Conservation (phyloP, 1,140 invertebrate genomes). For the Macrobrachium rosenbergii region DNA sequence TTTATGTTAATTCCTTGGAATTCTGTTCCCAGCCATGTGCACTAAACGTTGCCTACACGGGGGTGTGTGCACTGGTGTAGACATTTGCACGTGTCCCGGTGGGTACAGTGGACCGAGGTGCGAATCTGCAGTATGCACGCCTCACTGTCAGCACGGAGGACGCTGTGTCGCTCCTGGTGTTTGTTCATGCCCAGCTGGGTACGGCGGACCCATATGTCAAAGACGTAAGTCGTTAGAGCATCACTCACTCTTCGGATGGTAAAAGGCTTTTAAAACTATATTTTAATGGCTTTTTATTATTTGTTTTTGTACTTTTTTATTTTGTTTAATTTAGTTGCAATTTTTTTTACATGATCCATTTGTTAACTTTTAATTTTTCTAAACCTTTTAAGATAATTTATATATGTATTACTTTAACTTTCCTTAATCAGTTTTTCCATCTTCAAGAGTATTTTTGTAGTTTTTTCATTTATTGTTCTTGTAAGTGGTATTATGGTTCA, state of each 20-base stretch:
- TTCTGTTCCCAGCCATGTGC: constrained; percentile 43
- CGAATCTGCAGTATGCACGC: constrained; percentile 50
- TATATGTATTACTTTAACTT: not conserved
- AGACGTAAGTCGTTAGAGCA: constrained; percentile 35
- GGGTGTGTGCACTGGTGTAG: constrained; percentile 49
- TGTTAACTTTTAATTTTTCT: not conserved
- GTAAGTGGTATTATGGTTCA: not conserved
- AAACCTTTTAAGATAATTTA: not conserved
- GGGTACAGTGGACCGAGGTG: constrained; percentile 48
- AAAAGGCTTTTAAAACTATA: not conserved
- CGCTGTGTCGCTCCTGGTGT: constrained; percentile 51
- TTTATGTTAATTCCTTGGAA: not conserved
- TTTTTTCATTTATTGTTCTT: not conserved
- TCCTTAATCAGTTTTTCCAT: not conserved
- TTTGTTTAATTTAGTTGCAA: not conserved
- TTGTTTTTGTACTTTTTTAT: not conserved
- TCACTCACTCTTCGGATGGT: no score
- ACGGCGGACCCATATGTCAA: constrained; percentile 40
- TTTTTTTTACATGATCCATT: no score
- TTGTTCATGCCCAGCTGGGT: constrained; percentile 48
- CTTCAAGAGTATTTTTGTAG: not conserved
- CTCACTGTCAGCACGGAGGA: constrained; percentile 39
- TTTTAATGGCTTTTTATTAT: not conserved
- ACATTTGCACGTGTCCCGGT: constrained; percentile 39
- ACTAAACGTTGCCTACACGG: constrained; percentile 46